Conservation (phyloP, 1,140 invertebrate genomes). For the Diprion similis region DNA sequence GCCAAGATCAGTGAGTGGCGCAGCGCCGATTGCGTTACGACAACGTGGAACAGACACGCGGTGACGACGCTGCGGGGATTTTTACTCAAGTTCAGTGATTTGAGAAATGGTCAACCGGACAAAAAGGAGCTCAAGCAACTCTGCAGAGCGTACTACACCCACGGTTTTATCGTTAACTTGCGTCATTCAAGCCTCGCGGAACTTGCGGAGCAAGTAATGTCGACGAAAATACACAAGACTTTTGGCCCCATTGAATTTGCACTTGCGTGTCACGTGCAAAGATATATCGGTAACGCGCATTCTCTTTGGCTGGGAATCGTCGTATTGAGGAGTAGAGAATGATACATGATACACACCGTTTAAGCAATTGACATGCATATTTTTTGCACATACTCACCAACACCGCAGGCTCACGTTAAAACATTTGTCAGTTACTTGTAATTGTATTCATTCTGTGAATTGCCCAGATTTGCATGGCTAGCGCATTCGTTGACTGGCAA, state of each 20-base stretch:
- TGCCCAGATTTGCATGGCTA: too few species aligned
- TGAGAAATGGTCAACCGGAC: constrained; percentile 41
- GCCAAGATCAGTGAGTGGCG: constrained; percentile 49
- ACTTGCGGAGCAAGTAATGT: constrained; percentile 42
- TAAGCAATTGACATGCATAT: too few species aligned
- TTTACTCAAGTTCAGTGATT: constrained; percentile 35
- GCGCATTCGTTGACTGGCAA: too few species aligned
- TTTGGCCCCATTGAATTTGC: constrained; percentile 56
- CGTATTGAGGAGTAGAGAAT: constrained; percentile 48
- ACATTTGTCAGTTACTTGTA: too few species aligned
- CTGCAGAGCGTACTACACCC: constrained; percentile 51
- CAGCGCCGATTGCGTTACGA: constrained; percentile 43
- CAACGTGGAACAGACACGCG: constrained; percentile 54
- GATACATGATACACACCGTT: constrained; percentile 25
- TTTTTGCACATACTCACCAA: too few species aligned
- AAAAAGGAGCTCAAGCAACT: constrained; percentile 52
- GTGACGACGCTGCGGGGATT: constrained; percentile 43
- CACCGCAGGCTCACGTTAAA: too few species aligned
- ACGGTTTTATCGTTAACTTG: constrained; percentile 53
- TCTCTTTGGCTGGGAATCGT: constrained; percentile 52
- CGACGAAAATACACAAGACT: constrained; percentile 50
- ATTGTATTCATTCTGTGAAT: too few species aligned
- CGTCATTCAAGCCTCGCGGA: constrained; percentile 45
- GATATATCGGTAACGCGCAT: constrained; percentile 48
- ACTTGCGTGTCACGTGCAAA: constrained; percentile 47